These are phyloP conservation scores for Aplodontia rufa DNA, from an alignment of 2,113 vertebrate genomes.

Conservation along the genomic window DNA sequence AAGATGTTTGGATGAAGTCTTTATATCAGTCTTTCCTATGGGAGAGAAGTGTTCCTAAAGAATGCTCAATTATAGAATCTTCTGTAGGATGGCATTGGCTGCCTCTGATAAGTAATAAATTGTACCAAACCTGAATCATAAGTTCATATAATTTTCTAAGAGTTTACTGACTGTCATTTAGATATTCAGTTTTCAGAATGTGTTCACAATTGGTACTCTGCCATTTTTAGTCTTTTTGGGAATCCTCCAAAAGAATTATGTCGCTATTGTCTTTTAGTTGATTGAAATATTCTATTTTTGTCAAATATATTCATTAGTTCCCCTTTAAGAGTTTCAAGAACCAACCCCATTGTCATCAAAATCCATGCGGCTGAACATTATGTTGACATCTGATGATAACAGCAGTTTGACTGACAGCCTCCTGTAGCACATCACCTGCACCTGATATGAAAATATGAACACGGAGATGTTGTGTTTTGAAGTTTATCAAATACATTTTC, in stretches of 20 bases:
- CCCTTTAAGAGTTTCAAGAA: slow-evolving; percentile 92
- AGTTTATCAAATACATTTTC: slow-evolving; percentile 93
- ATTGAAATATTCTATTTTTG: slow-evolving; percentile 94
- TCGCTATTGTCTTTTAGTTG: slow-evolving; percentile 89
- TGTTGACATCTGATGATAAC: slow-evolving; percentile 93
- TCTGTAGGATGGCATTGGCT: slow-evolving; percentile 93
- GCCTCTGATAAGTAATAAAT: slow-evolving; percentile 87
- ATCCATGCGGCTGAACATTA: slow-evolving; percentile 95
- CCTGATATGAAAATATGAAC: slow-evolving; percentile 93
- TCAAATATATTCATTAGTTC: slow-evolving; percentile 95
- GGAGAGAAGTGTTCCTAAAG: slow-evolving; percentile 62
- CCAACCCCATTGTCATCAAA: slow-evolving; percentile 91
- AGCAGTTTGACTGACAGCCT: slow-evolving; percentile 89
- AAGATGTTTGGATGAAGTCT: background rate
- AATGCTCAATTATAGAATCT: background rate
- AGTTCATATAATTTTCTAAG: slow-evolving; percentile 41
- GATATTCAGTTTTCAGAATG: slow-evolving; percentile 93
- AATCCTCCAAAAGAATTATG: slow-evolving; percentile 84
- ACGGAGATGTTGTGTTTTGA: slow-evolving; percentile 90
- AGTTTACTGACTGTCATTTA: slow-evolving; percentile 92
- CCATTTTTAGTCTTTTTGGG: slow-evolving; percentile 84
- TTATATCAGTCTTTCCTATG: background rate
- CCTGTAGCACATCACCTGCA: slow-evolving; percentile 90
- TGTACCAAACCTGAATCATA: slow-evolving; percentile 93
- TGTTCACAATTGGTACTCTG: slow-evolving; percentile 90